Evolutionary conservation across 2,113 vertebrate species (phyloP).

Genomic region (Prochilodus magdalenae): DNA sequence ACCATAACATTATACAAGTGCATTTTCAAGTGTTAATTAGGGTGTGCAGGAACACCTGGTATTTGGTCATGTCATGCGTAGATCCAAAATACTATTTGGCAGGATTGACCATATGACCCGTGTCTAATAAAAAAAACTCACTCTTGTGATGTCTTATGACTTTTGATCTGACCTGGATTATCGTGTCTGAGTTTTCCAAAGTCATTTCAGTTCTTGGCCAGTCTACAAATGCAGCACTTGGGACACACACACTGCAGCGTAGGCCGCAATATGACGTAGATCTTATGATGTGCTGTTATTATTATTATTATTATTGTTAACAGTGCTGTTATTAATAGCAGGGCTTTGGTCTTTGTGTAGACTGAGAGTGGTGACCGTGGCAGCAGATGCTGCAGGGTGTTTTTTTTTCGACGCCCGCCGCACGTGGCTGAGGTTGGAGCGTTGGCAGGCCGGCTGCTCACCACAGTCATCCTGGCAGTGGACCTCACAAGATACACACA

Average conservation of each 20-base stretch:
- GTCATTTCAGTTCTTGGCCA: not conserved
- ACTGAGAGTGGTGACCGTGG: conserved; percentile 56
- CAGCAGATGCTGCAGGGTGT: conserved; percentile 50
- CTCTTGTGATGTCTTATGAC: not conserved
- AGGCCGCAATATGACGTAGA: conserved; percentile 16
- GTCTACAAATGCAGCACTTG: not conserved
- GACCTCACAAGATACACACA: conserved; percentile 30
- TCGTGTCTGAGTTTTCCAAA: not conserved
- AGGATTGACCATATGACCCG: not conserved
- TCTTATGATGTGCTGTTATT: conserved; percentile 30
- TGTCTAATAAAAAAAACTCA: not conserved
- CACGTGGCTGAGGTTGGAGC: conserved; percentile 59
- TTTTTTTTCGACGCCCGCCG: conserved; percentile 40
- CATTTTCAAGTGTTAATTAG: too few relatives aligned
- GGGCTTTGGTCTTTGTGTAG: conserved; percentile 46
- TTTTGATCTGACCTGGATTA: not conserved
- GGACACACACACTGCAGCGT: not conserved
- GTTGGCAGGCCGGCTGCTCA: conserved; percentile 52
- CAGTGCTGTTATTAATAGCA: conserved; percentile 51
- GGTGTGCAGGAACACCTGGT: too few relatives aligned
- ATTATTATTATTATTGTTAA: conserved; percentile 57
- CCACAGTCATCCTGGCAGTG: conserved; percentile 50
- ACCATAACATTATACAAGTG: too few relatives aligned
- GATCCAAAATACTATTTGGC: too few relatives aligned
- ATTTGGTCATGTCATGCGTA: too few relatives aligned